Evolutionary conservation across 2,113 vertebrate genomes (phyloP).

Genomic region (Chauna torquata): DNA sequence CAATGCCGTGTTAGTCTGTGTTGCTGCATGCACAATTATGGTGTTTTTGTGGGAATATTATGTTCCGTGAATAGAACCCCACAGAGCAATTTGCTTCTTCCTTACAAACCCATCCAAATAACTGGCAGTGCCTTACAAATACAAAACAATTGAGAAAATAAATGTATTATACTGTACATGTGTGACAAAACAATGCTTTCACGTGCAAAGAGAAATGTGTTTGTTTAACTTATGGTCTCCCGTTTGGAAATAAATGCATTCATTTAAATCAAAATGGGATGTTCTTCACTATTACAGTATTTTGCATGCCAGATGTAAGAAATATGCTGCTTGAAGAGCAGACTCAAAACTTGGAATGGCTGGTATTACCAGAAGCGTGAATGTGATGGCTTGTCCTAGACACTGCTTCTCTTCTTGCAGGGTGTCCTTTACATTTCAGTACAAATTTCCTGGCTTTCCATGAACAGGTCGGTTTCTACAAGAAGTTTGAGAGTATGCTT

Average conservation of each 20-base stretch:
- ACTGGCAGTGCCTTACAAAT: conserved; percentile 68
- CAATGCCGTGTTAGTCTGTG: conserved; percentile 49
- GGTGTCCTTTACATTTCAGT: not conserved
- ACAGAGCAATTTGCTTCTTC: conserved; percentile 69
- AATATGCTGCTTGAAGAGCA: conserved; percentile 29
- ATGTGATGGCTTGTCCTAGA: not conserved
- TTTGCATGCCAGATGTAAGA: conserved; percentile 62
- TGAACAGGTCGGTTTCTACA: not conserved
- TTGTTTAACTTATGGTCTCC: conserved; percentile 62
- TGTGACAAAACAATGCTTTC: conserved; percentile 73
- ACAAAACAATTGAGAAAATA: conserved; percentile 72
- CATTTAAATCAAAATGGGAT: conserved; percentile 70
- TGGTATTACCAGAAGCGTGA: not conserved
- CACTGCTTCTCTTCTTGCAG: not conserved
- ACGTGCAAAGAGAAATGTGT: conserved; percentile 62
- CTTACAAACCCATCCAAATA: conserved; percentile 65
- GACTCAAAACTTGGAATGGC: not conserved
- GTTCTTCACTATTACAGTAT: conserved; percentile 35
- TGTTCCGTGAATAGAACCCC: conserved; percentile 66
- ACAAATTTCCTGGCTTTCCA: not conserved
- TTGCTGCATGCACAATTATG: conserved; percentile 67
- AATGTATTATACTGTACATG: conserved; percentile 68
- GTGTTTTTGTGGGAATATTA: conserved; percentile 72
- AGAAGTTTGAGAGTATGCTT: not conserved
- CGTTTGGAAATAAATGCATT: conserved; percentile 66